These are phyloP conservation scores for Scartelaos histophorus DNA, from an alignment of 2,113 vertebrate species.

Conservation along the genomic window DNA sequence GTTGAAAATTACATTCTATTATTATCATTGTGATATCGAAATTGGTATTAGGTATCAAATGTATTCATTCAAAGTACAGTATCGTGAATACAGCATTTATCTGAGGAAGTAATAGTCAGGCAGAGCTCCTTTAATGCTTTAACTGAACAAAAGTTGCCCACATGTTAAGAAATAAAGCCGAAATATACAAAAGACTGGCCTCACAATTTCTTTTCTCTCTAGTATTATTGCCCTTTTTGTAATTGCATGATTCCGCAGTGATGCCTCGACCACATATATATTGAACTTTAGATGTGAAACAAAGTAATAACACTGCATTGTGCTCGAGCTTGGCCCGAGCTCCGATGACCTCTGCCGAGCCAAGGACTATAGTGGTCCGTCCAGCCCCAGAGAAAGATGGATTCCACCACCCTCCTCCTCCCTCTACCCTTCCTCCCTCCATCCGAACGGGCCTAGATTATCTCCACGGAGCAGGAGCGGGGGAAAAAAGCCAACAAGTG, in stretches of 20 bases:
- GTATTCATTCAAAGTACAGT: no score
- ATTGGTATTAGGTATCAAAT: no score
- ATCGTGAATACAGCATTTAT: no score
- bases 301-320: conserved; percentile 12
- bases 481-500: conserved; percentile 63
- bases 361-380: conserved; percentile 75
- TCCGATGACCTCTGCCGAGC: conserved; percentile 72
- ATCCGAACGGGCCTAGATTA: conserved; percentile 74
- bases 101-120: no score
- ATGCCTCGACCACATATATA: conserved; percentile 3
- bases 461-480: conserved; percentile 75
- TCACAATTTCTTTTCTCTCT: background rate
- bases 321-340: conserved; percentile 37
- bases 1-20: no score
- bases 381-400: conserved; percentile 75
- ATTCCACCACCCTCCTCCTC: conserved; percentile 55
- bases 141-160: no score
- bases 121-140: no score
- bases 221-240: background rate
- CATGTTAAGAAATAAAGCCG: background rate
- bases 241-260: background rate
- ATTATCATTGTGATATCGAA: no score
- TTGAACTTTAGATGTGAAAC: conserved; percentile 13
- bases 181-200: background rate
- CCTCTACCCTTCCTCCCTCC: no score